Base-by-base conservation (phyloP, 2,113 vertebrate genomes). In the Anhinga rufa region DNA sequence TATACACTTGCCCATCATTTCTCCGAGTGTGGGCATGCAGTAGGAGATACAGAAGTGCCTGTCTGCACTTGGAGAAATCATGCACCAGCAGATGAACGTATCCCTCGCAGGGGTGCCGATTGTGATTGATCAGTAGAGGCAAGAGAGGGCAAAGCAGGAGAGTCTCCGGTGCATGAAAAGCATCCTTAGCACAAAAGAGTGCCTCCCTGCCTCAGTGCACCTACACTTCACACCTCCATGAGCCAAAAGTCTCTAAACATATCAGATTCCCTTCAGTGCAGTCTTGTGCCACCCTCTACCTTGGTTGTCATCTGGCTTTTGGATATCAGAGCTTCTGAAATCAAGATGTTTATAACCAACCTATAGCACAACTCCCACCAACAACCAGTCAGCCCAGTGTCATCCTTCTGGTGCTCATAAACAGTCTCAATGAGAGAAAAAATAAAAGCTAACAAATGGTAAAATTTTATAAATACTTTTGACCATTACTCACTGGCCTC, bases 391-490 rank as follows among this genome's bases (percentile, higher is more conserved):
- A 86, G 57, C 32, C 21, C 32, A 34, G 31, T 19, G 52, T 36
- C 81, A 60, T 74, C 60, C 55, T 94, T 84, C 38, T 4, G 0
- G 61, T 89, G 55, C 74, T 94, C 66, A 34, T 69, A 76, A 79
- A 91, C 49, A 86, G 80, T 17, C 72, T 86, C 65, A 36, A 31
- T 1, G 10, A 95, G 66, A 82, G 54, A 29, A 85, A 91, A 93
- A 96, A 80, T 61, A 92, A 95, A 97, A 91, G 54, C 81, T 72
- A 86, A 82, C 74, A 78, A 95, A 94, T 61, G 28, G 61, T 66
- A 89, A 87, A 93, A 69, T 91, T 96, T 84, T 61, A 78, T 76
- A 92, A 92, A 94, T 80, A 85, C 52, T 87, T 94, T 77, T 82
- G 75, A 84, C 86, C 79, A 48, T 95, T 95, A 90, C 32, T 96